Conservation (phyloP, 2,888 invertebrate genomes). For the Ophioninae sp. region DNA sequence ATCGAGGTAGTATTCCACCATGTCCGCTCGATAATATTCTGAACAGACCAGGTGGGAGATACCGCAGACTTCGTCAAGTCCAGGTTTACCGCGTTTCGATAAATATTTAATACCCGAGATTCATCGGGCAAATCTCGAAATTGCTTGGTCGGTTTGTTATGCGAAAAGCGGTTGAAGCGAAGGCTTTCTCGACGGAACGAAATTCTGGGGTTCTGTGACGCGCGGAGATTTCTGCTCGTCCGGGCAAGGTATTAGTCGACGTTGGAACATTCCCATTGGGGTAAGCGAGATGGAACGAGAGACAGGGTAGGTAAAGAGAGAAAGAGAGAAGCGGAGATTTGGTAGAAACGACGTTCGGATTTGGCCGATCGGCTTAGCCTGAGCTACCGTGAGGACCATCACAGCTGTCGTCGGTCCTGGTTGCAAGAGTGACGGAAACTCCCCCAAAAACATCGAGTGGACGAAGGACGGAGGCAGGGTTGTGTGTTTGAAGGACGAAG, state of each 20-base stretch:
- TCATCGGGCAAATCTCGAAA: conserved; percentile 12
- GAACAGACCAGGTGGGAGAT: conserved; percentile 6
- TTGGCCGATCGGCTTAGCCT: conserved; percentile 78
- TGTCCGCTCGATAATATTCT: not conserved
- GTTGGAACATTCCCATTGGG: conserved; percentile 44
- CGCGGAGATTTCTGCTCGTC: conserved; percentile 39
- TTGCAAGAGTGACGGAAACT: conserved; percentile 48
- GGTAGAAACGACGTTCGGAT: conserved; percentile 68
- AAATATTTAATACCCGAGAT: conserved; percentile 20
- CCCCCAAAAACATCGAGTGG: conserved; percentile 46
- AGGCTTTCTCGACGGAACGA: conserved; percentile 42
- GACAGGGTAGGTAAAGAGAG: not conserved
- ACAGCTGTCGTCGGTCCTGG: conserved; percentile 73
- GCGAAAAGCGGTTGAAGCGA: conserved; percentile 1
- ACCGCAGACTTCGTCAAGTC: not conserved
- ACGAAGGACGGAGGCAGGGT: conserved; percentile 26
- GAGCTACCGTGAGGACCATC: conserved; percentile 77
- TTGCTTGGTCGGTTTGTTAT: conserved; percentile 20
- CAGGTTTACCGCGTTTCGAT: not conserved
- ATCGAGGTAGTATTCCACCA: not conserved
- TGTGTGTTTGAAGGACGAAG: conserved; percentile 22
- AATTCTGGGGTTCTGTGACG: conserved; percentile 48
- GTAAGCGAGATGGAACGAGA: conserved; percentile 32
- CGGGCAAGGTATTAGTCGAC: conserved; percentile 25
- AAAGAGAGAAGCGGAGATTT: conserved; percentile 23